Base-by-base conservation (phyloP, 2,113 vertebrate species). In the Solenodon paradoxus region DNA sequence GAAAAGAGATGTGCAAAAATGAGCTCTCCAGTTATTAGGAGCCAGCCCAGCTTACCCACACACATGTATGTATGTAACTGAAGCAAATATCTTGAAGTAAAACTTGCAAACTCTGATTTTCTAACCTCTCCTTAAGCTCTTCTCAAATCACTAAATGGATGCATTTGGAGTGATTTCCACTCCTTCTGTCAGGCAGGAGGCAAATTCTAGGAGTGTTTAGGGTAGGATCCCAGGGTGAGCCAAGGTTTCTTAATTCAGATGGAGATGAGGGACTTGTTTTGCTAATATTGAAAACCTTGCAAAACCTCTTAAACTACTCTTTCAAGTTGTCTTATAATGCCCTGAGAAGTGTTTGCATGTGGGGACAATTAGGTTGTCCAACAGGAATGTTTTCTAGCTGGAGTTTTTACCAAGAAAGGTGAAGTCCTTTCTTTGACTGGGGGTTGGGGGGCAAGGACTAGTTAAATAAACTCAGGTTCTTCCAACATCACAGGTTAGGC, bases 61-160 rank as follows among this genome's bases (percentile, higher is more conserved):
- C 2, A 9, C 1, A 0, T 7, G 22, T 12, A 2, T 35, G 1
- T 38, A 13, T 20, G 15, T 42, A 28, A 35, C 4, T 8, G 4
- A 45, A 78, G 66, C 32, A 64, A 42, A n/a, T 53, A 0, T 16
- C 32, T 10, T 66, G 22, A 9, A 3, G 24, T 30, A 0, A 24
- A 5, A 35, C n/a, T n/a, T n/a, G 42, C 28, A 4, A 69, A n/a
- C 20, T 53, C 24, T 24, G 19, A 24, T 81, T 68, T 80, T 66
- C 51, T 78, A 24, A 40, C 57, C 17, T 9, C 32, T 51, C 4
- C 53, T 24, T 55, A 72, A 87, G 17, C 20, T 10, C 7, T 17
- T 11, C 24, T 63, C 45, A 38, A 42, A 19, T 24, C 59, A 30
- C 53, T 47, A 45, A 75, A 72, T 16, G 5, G 22, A 2, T 10